Evolutionary conservation across 2,888 invertebrate species (phyloP).

Genomic region (Epsilonema sp.): DNA sequence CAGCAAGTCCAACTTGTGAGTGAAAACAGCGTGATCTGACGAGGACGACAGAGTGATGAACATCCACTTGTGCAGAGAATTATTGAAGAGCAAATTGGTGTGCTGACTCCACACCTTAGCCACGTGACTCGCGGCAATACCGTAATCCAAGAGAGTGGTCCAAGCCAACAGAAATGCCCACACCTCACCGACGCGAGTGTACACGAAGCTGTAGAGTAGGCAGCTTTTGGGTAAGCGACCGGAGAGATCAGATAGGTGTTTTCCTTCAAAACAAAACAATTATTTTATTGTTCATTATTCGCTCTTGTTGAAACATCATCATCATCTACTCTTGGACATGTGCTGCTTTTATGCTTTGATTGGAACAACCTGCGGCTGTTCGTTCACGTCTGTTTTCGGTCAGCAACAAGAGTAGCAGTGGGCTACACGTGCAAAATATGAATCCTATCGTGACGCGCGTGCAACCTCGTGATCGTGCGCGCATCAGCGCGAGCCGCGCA

Average conservation of each 20-base stretch:
- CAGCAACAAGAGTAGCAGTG: background rate
- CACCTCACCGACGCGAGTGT: constrained; percentile 2
- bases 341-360: no score
- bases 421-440: background rate
- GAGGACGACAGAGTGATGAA: background rate
- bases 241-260: constrained; percentile 2
- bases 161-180: constrained; percentile 4
- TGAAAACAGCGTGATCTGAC: background rate
- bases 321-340: no score
- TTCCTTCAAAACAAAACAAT: background rate
- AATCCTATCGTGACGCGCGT: no score
- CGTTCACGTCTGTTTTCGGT: no score
- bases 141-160: constrained; percentile 3
- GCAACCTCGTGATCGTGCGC: no score
- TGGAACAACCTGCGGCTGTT: no score
- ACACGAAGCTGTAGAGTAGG: constrained; percentile 2
- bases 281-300: no score
- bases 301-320: no score
- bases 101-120: constrained; percentile 3
- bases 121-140: background rate
- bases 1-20: background rate
- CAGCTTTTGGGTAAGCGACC: constrained; percentile 1
- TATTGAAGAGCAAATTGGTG: constrained; percentile 1
- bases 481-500: no score
- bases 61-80: background rate